Evolutionary conservation across 2,113 vertebrate genomes (phyloP).

Genomic region (Prionailurus bengalensis): DNA sequence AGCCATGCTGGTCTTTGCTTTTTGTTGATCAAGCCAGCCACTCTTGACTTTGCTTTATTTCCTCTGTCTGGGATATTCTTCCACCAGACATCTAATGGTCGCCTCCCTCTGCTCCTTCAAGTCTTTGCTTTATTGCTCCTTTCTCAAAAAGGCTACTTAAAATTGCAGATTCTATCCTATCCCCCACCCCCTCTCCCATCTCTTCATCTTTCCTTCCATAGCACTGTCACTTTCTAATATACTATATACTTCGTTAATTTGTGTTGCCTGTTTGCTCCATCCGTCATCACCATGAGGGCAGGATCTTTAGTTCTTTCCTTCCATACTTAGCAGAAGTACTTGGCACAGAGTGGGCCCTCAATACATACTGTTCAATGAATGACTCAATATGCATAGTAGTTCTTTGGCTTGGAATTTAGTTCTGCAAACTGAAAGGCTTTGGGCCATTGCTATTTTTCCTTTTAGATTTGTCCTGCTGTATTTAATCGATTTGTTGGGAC

Average conservation of each 20-base stretch:
- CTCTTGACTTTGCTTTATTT: neutral
- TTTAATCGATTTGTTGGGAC: neutral
- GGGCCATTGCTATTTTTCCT: neutral
- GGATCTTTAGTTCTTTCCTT: neutral
- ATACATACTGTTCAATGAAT: neutral
- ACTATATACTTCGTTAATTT: neutral
- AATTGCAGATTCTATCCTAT: neutral
- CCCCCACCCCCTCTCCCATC: fast-evolving
- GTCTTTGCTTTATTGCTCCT: neutral
- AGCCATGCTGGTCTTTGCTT: neutral
- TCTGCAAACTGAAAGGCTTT: neutral
- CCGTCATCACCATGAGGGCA: too few relatives aligned
- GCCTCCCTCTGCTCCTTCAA: neutral
- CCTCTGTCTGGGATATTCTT: neutral
- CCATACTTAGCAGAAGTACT: neutral
- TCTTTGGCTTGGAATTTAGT: neutral
- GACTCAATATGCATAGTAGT: neutral
- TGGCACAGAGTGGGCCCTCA: neutral
- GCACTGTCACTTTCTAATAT: neutral
- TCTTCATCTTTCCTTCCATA: neutral
- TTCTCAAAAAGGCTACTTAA: neutral
- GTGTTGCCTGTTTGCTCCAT: neutral
- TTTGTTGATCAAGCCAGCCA: neutral
- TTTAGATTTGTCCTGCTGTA: neutral
- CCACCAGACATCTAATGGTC: neutral